Evolutionary conservation across 2,797 vertebrate species (phyloP).

Genomic region (Dendrocincla tyrannina): DNA sequence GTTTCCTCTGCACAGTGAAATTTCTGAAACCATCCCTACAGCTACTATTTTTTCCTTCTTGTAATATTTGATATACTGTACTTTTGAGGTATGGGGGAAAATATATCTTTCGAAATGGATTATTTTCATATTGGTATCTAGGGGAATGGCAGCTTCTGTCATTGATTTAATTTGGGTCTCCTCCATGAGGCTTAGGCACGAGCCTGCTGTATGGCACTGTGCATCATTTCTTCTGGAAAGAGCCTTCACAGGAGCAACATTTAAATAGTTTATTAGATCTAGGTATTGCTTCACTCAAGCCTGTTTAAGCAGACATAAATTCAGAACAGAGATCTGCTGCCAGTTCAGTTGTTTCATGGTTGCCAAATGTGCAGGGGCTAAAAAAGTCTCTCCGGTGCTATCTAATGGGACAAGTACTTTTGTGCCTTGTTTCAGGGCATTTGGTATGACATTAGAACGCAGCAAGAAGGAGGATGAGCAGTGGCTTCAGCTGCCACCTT

Average conservation of each 20-base stretch:
- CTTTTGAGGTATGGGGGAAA: neutral
- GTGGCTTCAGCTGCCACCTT: neutral
- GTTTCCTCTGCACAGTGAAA: conserved; percentile 41
- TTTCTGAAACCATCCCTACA: conserved; percentile 46
- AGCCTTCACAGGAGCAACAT: neutral
- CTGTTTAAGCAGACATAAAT: neutral
- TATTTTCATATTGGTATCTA: conserved; percentile 55
- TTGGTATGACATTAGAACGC: neutral
- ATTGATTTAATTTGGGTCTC: conserved; percentile 16
- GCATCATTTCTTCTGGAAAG: neutral
- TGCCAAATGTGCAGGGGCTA: neutral
- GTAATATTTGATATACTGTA: conserved; percentile 40
- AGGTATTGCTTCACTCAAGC: neutral
- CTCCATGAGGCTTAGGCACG: neutral
- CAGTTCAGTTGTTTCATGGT: neutral
- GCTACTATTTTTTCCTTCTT: conserved; percentile 41
- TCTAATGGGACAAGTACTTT: neutral
- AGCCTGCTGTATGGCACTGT: neutral
- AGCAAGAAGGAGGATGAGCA: neutral
- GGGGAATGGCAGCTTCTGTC: conserved; percentile 18
- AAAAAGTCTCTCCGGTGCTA: neutral
- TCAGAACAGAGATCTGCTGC: neutral
- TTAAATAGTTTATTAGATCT: neutral
- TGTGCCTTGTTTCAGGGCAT: neutral
- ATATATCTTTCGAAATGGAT: conserved; percentile 53